Evolutionary conservation across 2,888 invertebrate species (phyloP), one percentile per base, ranked within the genome.

Genomic region (Agriopis leucophaearia): DNA sequence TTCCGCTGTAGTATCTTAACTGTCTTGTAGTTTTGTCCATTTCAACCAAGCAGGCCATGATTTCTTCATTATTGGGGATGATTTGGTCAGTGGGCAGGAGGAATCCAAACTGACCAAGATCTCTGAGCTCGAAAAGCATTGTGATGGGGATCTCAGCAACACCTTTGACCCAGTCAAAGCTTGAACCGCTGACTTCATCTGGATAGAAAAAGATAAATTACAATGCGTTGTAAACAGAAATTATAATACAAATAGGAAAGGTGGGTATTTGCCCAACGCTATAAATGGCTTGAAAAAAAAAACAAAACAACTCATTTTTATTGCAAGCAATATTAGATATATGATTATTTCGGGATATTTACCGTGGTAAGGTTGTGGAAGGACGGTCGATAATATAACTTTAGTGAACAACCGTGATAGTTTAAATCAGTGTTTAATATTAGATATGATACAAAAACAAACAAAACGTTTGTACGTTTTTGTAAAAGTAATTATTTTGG

Each of bases 131-230:
- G 47, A 95, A 92, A 0, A 95, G 93, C 75, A 92, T 94, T 0
- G 94, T 85, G 60, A 95, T 93, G 0, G 94, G 94, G 0, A 95
- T 85, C 0, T 94, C 89, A 0, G 90, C 89, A 0, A 83, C 87
- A 0, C 93, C 95, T 75, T 95, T 94, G 0, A 93, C 95, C 94
- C 95, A 96, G 78, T 96, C 95, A 58, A 91, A 89, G 62, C 91
- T 91, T 8, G 89, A 85, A 0, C 94, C 94, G 10, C 87, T 88
- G 8, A 89, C 88, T 50, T 78, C 82, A 71, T 94, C 93, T 94
- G 82, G 44, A 78, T 84, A 59, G 42, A 42, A 55, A 12, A 42
- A 13, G 18, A 18, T n/a, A 48, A 55, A 15, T 56, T 47, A 40
- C 16, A 13, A 42, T 15, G 6, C 15, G 45, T n/a, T n/a, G n/a